Percentiles rank a stretch among this genome's conserved stretches.
phyloP scores from a whole-genome alignment of 2,113 vertebrate species.

The Austrofundulus limnaeus region DNA sequence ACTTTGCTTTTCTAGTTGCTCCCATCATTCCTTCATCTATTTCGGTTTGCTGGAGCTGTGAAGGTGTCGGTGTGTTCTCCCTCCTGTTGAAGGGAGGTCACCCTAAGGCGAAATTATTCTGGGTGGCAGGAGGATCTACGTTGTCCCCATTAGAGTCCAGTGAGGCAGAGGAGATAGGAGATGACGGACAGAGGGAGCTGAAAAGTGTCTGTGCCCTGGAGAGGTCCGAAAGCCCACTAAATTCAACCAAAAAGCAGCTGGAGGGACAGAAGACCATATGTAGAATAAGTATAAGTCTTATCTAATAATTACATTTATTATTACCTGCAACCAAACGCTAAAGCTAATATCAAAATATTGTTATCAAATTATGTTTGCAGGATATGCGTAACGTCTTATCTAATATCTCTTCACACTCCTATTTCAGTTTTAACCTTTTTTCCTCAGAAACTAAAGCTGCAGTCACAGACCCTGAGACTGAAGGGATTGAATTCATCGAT shows the following conservation, averaged over 20 bases:
- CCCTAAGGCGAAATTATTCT: slow-evolving; percentile 66
- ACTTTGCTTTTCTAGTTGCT: slow-evolving; percentile 53
- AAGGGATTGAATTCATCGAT: slow-evolving; percentile 65
- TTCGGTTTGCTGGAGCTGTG: slow-evolving; percentile 74
- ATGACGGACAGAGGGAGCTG: slow-evolving; percentile 66
- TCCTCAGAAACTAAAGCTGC: slow-evolving; percentile 64
- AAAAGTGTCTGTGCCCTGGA: slow-evolving; percentile 77
- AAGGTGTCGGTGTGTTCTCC: slow-evolving; percentile 77
- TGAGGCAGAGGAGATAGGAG: slow-evolving; percentile 70
- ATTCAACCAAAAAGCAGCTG: slow-evolving; percentile 7
- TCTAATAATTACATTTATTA: neutral
- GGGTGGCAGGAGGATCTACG: slow-evolving; percentile 74
- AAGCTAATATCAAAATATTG: neutral
- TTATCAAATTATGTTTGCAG: neutral
- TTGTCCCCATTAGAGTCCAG: slow-evolving; percentile 65
- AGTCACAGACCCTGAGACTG: slow-evolving; percentile 51
- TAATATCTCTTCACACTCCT: neutral
- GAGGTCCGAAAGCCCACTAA: slow-evolving; percentile 38
- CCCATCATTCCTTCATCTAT: slow-evolving; percentile 71
- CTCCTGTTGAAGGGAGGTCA: slow-evolving; percentile 71
- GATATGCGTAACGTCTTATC: neutral
- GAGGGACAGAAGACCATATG: slow-evolving; percentile 49
- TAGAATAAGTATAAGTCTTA: slow-evolving; percentile 50
- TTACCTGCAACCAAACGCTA: neutral
- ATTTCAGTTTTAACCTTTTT: neutral